Conservation (phyloP, 1,140 invertebrate species). For the Eupristina koningsbergeri region DNA sequence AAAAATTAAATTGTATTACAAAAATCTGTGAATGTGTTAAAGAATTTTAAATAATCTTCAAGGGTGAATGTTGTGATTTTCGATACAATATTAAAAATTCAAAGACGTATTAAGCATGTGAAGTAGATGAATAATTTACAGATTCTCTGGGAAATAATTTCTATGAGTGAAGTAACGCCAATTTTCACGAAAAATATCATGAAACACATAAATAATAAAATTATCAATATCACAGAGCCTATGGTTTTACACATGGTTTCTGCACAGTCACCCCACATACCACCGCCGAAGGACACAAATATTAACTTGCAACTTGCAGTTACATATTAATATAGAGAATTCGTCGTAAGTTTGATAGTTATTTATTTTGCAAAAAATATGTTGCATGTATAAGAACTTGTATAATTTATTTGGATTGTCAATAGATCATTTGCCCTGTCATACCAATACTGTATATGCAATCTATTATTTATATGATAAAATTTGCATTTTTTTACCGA, state of each 20-base stretch:
- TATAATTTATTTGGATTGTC: background rate
- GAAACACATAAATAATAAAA: background rate
- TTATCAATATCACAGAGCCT: background rate
- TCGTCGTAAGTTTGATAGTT: background rate
- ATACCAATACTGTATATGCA: background rate
- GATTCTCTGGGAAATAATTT: background rate
- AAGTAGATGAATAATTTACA: too few relatives aligned
- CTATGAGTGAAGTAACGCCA: background rate
- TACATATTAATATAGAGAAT: background rate
- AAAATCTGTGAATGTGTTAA: too few relatives aligned
- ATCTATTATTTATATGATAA: too few relatives aligned
- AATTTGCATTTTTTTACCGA: background rate
- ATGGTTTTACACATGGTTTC: slow-evolving; percentile 22
- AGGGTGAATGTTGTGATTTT: too few relatives aligned
- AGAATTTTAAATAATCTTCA: too few relatives aligned
- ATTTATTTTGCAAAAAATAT: background rate
- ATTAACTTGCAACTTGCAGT: slow-evolving; percentile 24
- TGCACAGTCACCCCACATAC: background rate
- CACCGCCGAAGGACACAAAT: slow-evolving; percentile 2
- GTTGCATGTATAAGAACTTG: background rate
- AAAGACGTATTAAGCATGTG: too few relatives aligned
- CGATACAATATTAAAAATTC: too few relatives aligned
- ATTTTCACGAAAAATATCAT: background rate
- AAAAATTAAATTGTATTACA: too few relatives aligned
- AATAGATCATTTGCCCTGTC: background rate